phyloP scores from a whole-genome alignment of 2,888 invertebrate genomes.

The Ennomos fuscantarius region DNA sequence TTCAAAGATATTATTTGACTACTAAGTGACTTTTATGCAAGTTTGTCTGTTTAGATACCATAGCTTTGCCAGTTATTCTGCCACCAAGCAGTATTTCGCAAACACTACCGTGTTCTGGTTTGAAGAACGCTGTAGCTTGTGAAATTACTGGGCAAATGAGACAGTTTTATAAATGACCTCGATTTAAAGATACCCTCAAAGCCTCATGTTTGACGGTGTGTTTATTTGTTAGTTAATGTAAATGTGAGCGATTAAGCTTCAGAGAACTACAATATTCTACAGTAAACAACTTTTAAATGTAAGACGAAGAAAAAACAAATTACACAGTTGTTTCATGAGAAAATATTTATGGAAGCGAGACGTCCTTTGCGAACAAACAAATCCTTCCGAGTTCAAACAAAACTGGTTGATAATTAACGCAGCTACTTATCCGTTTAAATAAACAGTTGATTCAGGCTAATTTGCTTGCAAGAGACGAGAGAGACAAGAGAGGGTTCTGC shows the following conservation, averaged over 20 bases:
- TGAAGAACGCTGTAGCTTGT: too few species aligned
- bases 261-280: slow-evolving; percentile 29
- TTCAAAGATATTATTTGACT: too few species aligned
- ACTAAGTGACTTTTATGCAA: too few species aligned
- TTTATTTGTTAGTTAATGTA: slow-evolving; percentile 32
- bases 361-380: slow-evolving; percentile 41
- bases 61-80: too few species aligned
- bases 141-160: too few species aligned
- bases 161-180: too few species aligned
- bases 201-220: not conserved
- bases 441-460: slow-evolving; percentile 45
- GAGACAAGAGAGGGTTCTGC: too few species aligned
- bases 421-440: slow-evolving; percentile 53
- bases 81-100: too few species aligned
- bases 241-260: slow-evolving; percentile 34
- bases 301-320: slow-evolving; percentile 47
- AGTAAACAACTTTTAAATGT: slow-evolving; percentile 25
- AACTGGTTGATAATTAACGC: slow-evolving; percentile 57
- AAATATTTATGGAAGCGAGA: slow-evolving; percentile 58
- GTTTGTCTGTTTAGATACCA: too few species aligned
- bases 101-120: too few species aligned
- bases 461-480: slow-evolving; percentile 35
- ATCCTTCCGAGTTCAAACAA: slow-evolving; percentile 50
- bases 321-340: slow-evolving; percentile 53
- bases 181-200: too few species aligned